Conservation (phyloP, 1,140 invertebrate genomes). For the Gryllus bimaculatus region DNA sequence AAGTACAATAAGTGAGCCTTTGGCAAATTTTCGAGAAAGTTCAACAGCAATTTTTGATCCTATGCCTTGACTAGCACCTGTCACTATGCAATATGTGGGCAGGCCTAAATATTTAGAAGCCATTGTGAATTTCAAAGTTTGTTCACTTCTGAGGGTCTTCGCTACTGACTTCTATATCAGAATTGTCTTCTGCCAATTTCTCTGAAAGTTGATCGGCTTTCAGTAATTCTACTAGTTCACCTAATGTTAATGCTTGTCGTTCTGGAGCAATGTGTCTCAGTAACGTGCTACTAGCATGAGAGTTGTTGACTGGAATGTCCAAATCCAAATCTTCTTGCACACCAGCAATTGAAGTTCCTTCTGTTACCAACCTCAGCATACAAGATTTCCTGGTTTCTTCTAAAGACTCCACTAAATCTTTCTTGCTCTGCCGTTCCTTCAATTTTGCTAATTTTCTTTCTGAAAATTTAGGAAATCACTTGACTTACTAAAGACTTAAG, state of each 20-base stretch:
- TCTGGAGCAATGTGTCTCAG: slow-evolving; percentile 38
- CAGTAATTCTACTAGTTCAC: slow-evolving; percentile 42
- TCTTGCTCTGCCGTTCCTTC: slow-evolving; percentile 24
- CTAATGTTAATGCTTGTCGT: slow-evolving; percentile 37
- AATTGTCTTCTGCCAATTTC: slow-evolving; percentile 25
- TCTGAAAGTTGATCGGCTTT: slow-evolving; percentile 40
- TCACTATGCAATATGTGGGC: slow-evolving; percentile 53
- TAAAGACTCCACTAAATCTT: slow-evolving; percentile 38
- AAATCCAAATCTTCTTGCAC: slow-evolving; percentile 26
- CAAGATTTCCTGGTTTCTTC: slow-evolving; percentile 35
- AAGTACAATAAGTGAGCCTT: slow-evolving; percentile 61
- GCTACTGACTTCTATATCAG: background rate
- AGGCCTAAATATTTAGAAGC: slow-evolving; percentile 31
- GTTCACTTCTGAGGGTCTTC: too few relatives aligned
- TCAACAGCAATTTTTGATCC: slow-evolving; percentile 65
- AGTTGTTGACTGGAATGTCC: slow-evolving; percentile 35
- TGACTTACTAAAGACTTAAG: background rate
- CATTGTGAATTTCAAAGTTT: background rate
- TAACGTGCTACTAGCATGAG: slow-evolving; percentile 29
- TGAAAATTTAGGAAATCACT: slow-evolving; percentile 12
- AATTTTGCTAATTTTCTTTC: slow-evolving; percentile 15
- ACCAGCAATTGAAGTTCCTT: slow-evolving; percentile 22
- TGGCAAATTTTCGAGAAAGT: slow-evolving; percentile 48
- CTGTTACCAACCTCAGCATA: slow-evolving; percentile 36
- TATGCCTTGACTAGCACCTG: slow-evolving; percentile 82